These are phyloP conservation scores for Trilocha varians DNA, from an alignment of 2,888 invertebrate genomes.

Conservation along the genomic window DNA sequence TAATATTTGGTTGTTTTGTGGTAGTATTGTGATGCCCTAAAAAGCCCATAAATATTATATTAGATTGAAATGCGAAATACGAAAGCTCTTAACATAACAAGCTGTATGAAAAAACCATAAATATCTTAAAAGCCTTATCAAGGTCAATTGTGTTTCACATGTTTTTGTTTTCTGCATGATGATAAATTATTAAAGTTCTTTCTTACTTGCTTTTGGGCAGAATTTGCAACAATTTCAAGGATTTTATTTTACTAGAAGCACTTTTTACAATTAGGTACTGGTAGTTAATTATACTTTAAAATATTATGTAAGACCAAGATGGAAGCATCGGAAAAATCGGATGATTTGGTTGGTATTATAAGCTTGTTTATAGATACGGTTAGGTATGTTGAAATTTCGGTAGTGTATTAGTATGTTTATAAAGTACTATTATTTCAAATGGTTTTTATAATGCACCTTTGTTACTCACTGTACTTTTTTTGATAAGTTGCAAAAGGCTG, in stretches of 20 bases:
- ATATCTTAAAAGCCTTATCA: constrained; percentile 5
- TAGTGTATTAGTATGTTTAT: background rate
- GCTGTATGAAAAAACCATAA: background rate
- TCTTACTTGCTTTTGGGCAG: too few relatives aligned
- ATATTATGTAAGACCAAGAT: too few relatives aligned
- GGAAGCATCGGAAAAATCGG: too few relatives aligned
- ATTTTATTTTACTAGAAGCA: too few relatives aligned
- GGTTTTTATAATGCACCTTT: background rate
- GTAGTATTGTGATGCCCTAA: background rate
- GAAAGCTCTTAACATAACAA: background rate
- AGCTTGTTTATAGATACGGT: too few relatives aligned
- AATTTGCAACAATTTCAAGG: too few relatives aligned
- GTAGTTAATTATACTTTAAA: too few relatives aligned
- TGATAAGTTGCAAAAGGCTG: too few relatives aligned
- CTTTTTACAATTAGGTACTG: too few relatives aligned
- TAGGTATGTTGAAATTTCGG: too few relatives aligned
- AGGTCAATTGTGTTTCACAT: constrained; percentile 5
- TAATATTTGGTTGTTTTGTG: background rate
- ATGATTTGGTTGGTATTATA: too few relatives aligned
- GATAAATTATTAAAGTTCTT: background rate
- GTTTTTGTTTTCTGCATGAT: constrained; percentile 1
- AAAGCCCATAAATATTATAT: too few relatives aligned
- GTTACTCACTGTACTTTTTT: background rate
- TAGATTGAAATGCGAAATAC: background rate
- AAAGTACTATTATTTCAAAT: background rate